A percentile compares a stretch with the other conserved stretches of the same genome.
phyloP scores from a whole-genome alignment of 2,888 invertebrate genomes.

The Thysanoteuthis rhombus region DNA sequence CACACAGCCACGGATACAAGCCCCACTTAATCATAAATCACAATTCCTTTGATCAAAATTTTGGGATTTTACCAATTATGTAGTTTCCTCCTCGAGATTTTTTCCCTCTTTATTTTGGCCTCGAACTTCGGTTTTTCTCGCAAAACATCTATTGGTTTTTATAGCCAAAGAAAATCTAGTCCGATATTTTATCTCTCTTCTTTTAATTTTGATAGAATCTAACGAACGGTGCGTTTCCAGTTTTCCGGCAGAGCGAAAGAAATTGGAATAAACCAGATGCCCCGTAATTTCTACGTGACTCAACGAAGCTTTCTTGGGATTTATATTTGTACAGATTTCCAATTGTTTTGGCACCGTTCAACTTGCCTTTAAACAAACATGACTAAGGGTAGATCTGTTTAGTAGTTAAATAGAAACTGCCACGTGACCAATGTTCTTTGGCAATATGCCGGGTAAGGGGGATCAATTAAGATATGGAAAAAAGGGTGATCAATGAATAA shows the following conservation, averaged over 20 bases:
- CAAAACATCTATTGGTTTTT: neutral
- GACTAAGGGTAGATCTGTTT: no score
- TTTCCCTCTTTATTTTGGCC: no score
- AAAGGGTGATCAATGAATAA: no score
- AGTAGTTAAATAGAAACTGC: no score
- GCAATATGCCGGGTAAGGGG: no score
- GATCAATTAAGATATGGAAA: no score
- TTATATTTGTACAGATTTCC: neutral
- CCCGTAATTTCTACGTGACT: neutral
- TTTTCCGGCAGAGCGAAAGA: neutral
- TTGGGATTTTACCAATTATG: neutral
- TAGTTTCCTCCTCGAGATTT: neutral
- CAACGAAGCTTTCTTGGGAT: neutral
- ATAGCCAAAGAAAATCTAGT: neutral
- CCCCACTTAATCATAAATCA: no score
- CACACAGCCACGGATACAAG: neutral
- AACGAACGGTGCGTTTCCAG: neutral
- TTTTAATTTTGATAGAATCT: neutral
- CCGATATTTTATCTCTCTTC: neutral
- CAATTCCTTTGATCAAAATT: neutral
- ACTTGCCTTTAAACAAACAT: neutral
- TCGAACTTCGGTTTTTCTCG: neutral
- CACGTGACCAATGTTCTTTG: no score
- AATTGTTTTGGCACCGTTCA: neutral
- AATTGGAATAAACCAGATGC: neutral